Conservation (phyloP, 2,797 vertebrate genomes). For the Silurus lanzhouensis region DNA sequence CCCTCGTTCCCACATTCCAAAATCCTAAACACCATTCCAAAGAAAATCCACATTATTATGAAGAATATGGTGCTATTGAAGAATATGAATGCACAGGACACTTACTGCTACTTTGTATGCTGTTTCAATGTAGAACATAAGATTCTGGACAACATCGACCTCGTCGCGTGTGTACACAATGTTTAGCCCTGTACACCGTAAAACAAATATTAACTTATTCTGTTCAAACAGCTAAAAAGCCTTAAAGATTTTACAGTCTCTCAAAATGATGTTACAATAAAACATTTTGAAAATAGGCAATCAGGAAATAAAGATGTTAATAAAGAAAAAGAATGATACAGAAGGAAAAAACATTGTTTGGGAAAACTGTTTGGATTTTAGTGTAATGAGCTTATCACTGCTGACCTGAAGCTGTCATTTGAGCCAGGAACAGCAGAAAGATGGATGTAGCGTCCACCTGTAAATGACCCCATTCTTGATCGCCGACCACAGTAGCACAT, state of each 20-base stretch:
- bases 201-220: slow-evolving; percentile 21
- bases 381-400: background rate
- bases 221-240: background rate
- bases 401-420: slow-evolving; percentile 96
- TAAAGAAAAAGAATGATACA: background rate
- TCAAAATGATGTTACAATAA: background rate
- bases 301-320: background rate
- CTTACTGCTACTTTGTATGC: slow-evolving; percentile 97
- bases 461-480: slow-evolving; percentile 93
- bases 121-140: slow-evolving; percentile 97
- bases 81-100: background rate
- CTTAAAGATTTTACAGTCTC: background rate
- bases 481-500: slow-evolving; percentile 86
- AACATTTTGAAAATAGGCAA: background rate
- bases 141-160: slow-evolving; percentile 93
- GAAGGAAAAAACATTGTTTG: background rate
- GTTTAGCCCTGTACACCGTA: slow-evolving; percentile 82
- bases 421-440: slow-evolving; percentile 91
- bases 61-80: background rate
- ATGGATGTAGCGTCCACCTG: slow-evolving; percentile 96
- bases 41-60: background rate
- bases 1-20: slow-evolving; percentile 97
- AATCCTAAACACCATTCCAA: slow-evolving; percentile 78
- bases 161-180: slow-evolving; percentile 93
- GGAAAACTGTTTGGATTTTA: background rate